A percentile compares a stretch with the other conserved stretches of the same genome.
Evolutionary conservation across 2,797 vertebrate genomes (phyloP).

Genomic region (Channallabes apus): DNA sequence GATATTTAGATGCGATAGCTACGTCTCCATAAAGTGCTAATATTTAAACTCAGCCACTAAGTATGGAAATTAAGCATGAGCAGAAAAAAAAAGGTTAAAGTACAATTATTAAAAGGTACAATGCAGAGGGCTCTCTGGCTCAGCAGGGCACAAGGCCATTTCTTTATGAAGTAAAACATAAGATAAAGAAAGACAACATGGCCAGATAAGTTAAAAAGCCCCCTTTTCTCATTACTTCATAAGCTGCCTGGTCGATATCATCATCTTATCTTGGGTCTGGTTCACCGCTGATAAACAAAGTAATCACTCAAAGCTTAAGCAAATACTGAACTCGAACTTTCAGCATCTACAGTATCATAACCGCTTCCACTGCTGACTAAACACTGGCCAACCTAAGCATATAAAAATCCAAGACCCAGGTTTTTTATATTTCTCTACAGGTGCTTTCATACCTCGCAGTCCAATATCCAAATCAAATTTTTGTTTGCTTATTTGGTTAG

Average conservation of each 20-base stretch:
- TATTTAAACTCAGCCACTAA: neutral
- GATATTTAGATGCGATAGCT: neutral
- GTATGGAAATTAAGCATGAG: neutral
- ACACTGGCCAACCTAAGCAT: neutral
- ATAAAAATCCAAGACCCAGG: neutral
- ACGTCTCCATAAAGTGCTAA: neutral
- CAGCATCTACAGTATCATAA: conserved; percentile 2
- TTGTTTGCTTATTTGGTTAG: neutral
- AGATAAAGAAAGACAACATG: conserved; percentile 19
- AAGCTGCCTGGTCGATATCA: conserved; percentile 38
- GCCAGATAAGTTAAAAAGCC: conserved; percentile 28
- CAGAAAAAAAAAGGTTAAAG: neutral
- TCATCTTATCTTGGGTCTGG: conserved; percentile 40
- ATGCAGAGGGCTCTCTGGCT: neutral
- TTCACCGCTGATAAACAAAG: conserved; percentile 28
- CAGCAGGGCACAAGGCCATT: conserved; percentile 5
- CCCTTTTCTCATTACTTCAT: conserved; percentile 51
- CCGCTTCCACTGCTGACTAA: neutral
- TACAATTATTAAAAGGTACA: neutral
- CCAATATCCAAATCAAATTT: neutral
- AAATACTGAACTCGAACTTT: conserved; percentile 47
- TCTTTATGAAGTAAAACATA: conserved; percentile 26
- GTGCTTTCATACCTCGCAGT: neutral
- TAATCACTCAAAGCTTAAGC: conserved; percentile 46
- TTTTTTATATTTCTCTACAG: neutral